phyloP scores from a whole-genome alignment of 2,113 vertebrate species.

The Lophochroa leadbeateri region DNA sequence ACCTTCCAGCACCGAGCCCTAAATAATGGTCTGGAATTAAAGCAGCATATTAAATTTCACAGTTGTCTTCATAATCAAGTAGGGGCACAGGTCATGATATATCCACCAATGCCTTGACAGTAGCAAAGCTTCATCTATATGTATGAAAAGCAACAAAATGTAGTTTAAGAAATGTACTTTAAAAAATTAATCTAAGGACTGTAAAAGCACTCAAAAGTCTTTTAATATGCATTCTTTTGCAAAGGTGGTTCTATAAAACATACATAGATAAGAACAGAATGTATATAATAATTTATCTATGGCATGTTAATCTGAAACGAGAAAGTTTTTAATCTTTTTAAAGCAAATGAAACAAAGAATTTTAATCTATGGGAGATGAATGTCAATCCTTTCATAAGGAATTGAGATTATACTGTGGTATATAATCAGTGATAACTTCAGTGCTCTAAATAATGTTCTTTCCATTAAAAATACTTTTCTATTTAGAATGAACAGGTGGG shows the following conservation, averaged over 20 bases:
- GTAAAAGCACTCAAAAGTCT: neutral
- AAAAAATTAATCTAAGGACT: slow-evolving; percentile 9
- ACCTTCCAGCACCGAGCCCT: neutral
- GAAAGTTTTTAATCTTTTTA: neutral
- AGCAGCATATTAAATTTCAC: slow-evolving; percentile 28
- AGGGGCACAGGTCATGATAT: neutral
- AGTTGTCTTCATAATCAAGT: slow-evolving; percentile 7
- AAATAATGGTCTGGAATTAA: slow-evolving; percentile 18
- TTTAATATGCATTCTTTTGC: neutral
- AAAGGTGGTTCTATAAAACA: neutral
- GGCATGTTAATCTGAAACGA: neutral
- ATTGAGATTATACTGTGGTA: neutral
- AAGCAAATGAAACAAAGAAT: neutral
- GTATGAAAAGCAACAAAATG: slow-evolving; percentile 22
- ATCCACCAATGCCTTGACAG: neutral
- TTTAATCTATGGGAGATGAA: neutral
- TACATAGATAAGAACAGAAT: neutral
- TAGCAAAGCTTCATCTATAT: neutral
- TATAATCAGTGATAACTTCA: neutral
- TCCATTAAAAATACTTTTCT: neutral
- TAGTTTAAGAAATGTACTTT: slow-evolving; percentile 10
- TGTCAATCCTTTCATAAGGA: neutral
- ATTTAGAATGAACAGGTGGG: neutral
- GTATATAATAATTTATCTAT: neutral
- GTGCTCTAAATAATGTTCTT: neutral